Percentiles rank a stretch among this genome's conserved stretches.
phyloP scores from a whole-genome alignment of 2,888 invertebrate genomes.

The Drosophila mimetica region DNA sequence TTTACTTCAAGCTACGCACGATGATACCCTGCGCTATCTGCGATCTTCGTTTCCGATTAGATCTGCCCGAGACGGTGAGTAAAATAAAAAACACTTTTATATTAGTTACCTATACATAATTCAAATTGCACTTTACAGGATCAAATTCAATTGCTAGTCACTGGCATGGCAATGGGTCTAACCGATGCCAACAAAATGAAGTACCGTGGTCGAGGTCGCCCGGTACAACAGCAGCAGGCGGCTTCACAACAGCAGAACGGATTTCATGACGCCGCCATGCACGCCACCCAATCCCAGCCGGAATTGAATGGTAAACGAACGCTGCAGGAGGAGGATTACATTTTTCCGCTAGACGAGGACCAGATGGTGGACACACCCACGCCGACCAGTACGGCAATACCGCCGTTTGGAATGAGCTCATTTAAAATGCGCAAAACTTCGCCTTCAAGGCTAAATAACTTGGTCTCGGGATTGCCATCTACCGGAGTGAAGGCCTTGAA shows the following conservation, averaged over 20 bases:
- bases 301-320: conserved; percentile 74
- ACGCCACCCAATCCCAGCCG: conserved; percentile 58
- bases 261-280: conserved; percentile 52
- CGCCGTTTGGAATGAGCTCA: conserved; percentile 82
- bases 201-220: conserved; percentile 82
- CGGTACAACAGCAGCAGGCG: conserved; percentile 16
- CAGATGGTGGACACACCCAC: conserved; percentile 84
- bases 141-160: conserved; percentile 88
- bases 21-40: conserved; percentile 95
- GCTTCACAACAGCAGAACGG: conserved; percentile 58
- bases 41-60: conserved; percentile 92
- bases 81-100: not conserved
- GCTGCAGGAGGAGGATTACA: conserved; percentile 89
- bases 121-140: conserved; percentile 83
- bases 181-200: conserved; percentile 87
- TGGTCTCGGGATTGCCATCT: conserved; percentile 48
- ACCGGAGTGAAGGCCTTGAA: conserved; percentile 44
- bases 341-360: conserved; percentile 93
- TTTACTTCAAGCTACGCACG: conserved; percentile 94
- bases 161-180: conserved; percentile 92
- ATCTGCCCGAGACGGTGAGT: conserved; percentile 92
- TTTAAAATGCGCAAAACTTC: conserved; percentile 86
- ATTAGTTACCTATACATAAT: not conserved
- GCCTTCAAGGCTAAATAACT: conserved; percentile 84
- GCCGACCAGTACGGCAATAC: conserved; percentile 71